phyloP scores from a whole-genome alignment of 1,140 invertebrate genomes.

The Drosophila busckii region DNA sequence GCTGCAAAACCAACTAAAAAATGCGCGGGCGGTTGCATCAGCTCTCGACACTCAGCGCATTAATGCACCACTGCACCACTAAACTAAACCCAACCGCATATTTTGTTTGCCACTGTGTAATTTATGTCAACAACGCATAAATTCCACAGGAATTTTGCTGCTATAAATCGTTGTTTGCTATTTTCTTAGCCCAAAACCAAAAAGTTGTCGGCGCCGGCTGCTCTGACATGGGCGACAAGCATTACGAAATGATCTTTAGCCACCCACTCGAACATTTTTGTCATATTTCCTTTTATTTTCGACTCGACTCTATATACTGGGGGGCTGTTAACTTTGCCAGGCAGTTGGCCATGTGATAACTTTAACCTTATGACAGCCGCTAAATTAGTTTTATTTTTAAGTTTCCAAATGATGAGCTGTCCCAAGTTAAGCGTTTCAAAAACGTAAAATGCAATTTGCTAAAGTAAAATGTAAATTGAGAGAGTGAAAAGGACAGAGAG shows the following conservation, averaged over 20 bases:
- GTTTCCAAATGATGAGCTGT: neutral
- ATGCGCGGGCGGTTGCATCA: conserved; percentile 69
- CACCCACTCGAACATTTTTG: conserved; percentile 34
- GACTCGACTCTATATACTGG: no score
- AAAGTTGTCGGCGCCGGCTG: conserved; percentile 53
- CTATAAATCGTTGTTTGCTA: conserved; percentile 62
- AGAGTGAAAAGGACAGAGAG: no score
- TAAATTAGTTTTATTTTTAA: conserved; percentile 33
- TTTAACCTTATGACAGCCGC: conserved; percentile 23
- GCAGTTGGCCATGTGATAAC: conserved; percentile 15
- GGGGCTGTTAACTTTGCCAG: conserved; percentile 18
- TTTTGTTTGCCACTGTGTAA: conserved; percentile 54
- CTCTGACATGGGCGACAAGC: conserved; percentile 7
- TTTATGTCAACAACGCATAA: conserved; percentile 70
- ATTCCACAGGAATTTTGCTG: conserved; percentile 61
- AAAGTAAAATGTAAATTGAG: no score
- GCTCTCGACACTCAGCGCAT: conserved; percentile 21
- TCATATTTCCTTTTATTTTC: conserved; percentile 13
- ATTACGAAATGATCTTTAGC: conserved; percentile 58
- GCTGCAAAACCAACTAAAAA: conserved; percentile 24
- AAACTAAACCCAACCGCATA: conserved; percentile 49
- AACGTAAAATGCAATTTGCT: no score
- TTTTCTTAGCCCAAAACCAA: conserved; percentile 42
- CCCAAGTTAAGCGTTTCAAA: no score
- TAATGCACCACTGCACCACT: conserved; percentile 39